Base-by-base conservation (phyloP, 2,888 invertebrate genomes). In the Mechanitis mazaeus region DNA sequence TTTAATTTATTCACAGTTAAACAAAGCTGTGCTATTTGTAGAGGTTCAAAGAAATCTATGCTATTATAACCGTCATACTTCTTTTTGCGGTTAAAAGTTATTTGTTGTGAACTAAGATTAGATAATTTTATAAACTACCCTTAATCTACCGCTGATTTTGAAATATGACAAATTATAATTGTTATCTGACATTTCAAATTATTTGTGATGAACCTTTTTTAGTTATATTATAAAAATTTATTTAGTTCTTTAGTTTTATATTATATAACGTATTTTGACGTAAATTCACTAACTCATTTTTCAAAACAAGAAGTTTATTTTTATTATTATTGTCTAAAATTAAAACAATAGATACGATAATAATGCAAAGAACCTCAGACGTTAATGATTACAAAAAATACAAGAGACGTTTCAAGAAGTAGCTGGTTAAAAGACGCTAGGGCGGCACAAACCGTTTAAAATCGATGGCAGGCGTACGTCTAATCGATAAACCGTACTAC, bases 401-500 rank as follows among this genome's bases (percentile, higher is more conserved):
- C 65, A 67, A 65, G 76, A 77, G 75, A 77, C 72, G 78, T 75
- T 75, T 69, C 73, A 81, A 82, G 81, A 78, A 76, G 75, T 66
- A 69, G 74, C 68, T 67, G 67, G 77, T 82, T 76, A 77, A 80
- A 85, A 85, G 84, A 81, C 78, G 79, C 77, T 76, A 71, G 71
- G 73, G 75, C 73, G 72, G 71, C 74, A 77, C 80, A 78, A 75
- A 75, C 74, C 76, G 73, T 72, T 71, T 74, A 75, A 73, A 83
- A 84, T 85, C 86, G 85, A 86, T 85, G 78, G 73, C 69, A 73
- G 73, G 75, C 81, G 80, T 86, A 85, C 85, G 76, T 76, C 79
- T 75, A 81, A 86, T 87, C 87, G 86, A 89, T 89, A 87, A 65
- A 68, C 68, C 84, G 86, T 88, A 88, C 83, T 78, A 87, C 83